A percentile compares a stretch with the other conserved stretches of the same genome.
Conservation (phyloP, 2,888 invertebrate species). For the Trissonchulus sp. region DNA sequence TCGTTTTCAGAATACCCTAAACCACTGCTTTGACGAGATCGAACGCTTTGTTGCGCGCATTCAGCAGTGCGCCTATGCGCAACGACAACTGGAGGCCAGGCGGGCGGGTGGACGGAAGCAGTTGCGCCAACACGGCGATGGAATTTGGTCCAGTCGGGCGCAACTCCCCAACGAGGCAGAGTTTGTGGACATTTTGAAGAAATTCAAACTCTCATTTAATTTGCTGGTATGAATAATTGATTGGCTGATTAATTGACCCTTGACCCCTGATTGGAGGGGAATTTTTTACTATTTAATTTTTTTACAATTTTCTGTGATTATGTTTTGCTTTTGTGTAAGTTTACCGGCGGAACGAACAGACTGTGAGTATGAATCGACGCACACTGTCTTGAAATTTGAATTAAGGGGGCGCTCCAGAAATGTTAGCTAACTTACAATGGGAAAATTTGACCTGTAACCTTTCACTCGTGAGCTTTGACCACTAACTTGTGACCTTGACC, state of each 20-base stretch:
- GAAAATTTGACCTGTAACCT: too few species aligned
- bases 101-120: conserved; percentile 49
- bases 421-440: too few species aligned
- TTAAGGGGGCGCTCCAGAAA: too few species aligned
- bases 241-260: too few species aligned
- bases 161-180: conserved; percentile 91
- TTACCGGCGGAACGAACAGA: background rate
- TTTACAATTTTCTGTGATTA: too few species aligned
- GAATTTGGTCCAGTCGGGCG: conserved; percentile 50
- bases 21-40: conserved; percentile 97
- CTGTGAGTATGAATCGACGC: too few species aligned
- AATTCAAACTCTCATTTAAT: conserved; percentile 97
- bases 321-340: too few species aligned
- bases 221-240: conserved; percentile 62
- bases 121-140: background rate
- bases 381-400: too few species aligned
- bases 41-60: conserved; percentile 95
- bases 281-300: too few species aligned
- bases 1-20: conserved; percentile 69
- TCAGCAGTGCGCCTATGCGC: conserved; percentile 92
- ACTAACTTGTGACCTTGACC: too few species aligned
- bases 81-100: conserved; percentile 79
- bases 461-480: too few species aligned
- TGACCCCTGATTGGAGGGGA: too few species aligned
- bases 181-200: conserved; percentile 94